Evolutionary conservation across 2,797 vertebrate species (phyloP).

Genomic region (Brachyrhaphis roseni): DNA sequence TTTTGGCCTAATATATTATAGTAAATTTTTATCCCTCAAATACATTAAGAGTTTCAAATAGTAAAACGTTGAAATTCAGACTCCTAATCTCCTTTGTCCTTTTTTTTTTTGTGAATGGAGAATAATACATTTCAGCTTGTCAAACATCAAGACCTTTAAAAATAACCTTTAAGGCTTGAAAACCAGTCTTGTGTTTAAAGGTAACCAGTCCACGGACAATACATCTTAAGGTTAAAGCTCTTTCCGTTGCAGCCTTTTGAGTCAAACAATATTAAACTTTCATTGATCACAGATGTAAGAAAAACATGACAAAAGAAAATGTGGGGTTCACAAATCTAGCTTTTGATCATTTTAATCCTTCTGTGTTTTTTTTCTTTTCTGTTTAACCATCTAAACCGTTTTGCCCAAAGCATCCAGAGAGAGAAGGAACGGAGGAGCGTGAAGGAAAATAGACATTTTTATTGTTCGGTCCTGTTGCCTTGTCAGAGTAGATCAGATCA

Average conservation of each 20-base stretch:
- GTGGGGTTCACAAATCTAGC: conserved; percentile 26
- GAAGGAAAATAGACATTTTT: conserved; percentile 68
- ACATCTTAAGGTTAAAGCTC: not conserved
- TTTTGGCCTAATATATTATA: not conserved
- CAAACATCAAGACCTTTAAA: not conserved
- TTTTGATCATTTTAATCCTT: conserved; percentile 34
- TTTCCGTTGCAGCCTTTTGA: conserved; percentile 7
- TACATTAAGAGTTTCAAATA: not conserved
- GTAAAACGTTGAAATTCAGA: not conserved
- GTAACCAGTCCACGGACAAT: not conserved
- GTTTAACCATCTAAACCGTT: conserved; percentile 47
- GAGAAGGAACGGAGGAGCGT: conserved; percentile 37
- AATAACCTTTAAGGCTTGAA: conserved; percentile 12
- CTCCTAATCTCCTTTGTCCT: not conserved
- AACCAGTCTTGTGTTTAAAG: not conserved
- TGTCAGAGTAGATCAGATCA: conserved; percentile 73
- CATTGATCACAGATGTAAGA: conserved; percentile 10
- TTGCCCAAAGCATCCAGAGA: conserved; percentile 37
- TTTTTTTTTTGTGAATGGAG: not conserved
- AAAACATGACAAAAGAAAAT: conserved; percentile 24
- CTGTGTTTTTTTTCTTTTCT: conserved; percentile 29
- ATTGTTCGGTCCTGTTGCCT: conserved; percentile 65
- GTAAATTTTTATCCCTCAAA: not conserved
- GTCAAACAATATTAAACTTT: conserved; percentile 14
- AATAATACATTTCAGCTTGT: not conserved